Conservation (phyloP, 2,888 invertebrate species). For the Hirtodrosophila alboralis region DNA sequence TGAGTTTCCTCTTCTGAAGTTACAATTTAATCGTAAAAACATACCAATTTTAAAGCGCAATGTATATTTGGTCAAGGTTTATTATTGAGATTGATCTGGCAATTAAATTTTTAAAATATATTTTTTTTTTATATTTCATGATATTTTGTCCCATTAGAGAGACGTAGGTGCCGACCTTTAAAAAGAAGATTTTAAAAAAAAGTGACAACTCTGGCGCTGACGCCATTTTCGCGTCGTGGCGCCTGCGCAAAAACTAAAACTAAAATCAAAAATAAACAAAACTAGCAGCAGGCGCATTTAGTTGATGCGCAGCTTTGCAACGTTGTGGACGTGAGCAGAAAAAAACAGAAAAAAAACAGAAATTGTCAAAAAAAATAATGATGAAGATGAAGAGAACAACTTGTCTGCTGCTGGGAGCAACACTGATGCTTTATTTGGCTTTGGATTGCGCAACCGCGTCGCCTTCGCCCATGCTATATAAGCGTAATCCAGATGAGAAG, state of each 20-base stretch:
- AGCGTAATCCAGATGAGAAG: slow-evolving; percentile 85
- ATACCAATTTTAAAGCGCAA: no score
- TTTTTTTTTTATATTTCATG: no score
- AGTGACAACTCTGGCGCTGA: slow-evolving; percentile 1
- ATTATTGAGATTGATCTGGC: no score
- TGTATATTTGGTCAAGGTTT: no score
- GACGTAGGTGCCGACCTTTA: no score
- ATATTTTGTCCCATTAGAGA: no score
- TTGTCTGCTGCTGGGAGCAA: slow-evolving; percentile 30
- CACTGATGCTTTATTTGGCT: slow-evolving; percentile 41
- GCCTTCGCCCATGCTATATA: slow-evolving; percentile 85
- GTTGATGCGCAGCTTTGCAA: slow-evolving; percentile 26
- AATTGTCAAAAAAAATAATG: slow-evolving; percentile 18
- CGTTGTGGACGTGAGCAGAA: slow-evolving; percentile 31
- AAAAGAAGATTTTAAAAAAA: not conserved
- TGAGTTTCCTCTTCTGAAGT: no score
- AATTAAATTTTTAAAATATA: no score
- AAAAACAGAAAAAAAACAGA: slow-evolving; percentile 21
- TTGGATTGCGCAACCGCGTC: slow-evolving; percentile 59
- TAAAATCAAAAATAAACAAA: slow-evolving; percentile 4
- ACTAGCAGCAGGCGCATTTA: slow-evolving; percentile 21
- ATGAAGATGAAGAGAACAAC: not conserved
- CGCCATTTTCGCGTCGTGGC: slow-evolving; percentile 1
- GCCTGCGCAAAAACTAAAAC: slow-evolving; percentile 17
- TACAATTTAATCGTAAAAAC: no score